These are phyloP conservation scores for Amphipyra berbera DNA, from an alignment of 2,888 invertebrate genomes.

Conservation along the genomic window DNA sequence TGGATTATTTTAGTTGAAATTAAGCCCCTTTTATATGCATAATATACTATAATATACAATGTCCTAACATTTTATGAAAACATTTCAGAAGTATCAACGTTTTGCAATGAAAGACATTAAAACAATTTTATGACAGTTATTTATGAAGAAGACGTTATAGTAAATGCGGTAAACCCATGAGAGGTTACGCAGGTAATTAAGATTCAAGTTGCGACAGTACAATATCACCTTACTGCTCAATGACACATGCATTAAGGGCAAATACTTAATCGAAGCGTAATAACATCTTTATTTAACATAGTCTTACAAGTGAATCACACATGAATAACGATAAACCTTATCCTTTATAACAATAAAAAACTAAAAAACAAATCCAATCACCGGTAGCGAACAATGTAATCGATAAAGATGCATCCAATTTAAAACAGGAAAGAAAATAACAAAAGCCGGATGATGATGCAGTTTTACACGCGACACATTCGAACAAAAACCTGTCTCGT, in stretches of 20 bases:
- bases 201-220: conserved; percentile 22
- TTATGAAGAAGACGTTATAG: conserved; percentile 20
- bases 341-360: conserved; percentile 27
- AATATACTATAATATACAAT: neutral
- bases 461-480: conserved; percentile 64
- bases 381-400: conserved; percentile 79
- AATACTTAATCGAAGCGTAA: neutral
- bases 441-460: conserved; percentile 76
- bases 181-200: conserved; percentile 24
- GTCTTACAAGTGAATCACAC: conserved; percentile 14
- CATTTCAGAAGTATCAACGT: conserved; percentile 4
- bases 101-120: conserved; percentile 30
- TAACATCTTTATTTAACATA: neutral
- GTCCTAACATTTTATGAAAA: neutral
- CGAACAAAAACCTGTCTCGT: conserved; percentile 64
- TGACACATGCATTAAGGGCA: neutral
- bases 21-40: conserved; percentile 14
- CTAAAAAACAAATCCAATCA: conserved; percentile 53
- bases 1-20: conserved; percentile 11
- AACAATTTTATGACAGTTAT: conserved; percentile 34
- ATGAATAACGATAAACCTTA: conserved; percentile 25
- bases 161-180: conserved; percentile 16
- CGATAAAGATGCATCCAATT: conserved; percentile 80
- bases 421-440: conserved; percentile 72
- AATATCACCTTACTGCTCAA: neutral